Percentiles rank a stretch among this genome's conserved stretches.
Evolutionary conservation across 53 echinoderm and acorn worm genomes (phyloP).

Genomic region (Echinometra lucunter): DNA sequence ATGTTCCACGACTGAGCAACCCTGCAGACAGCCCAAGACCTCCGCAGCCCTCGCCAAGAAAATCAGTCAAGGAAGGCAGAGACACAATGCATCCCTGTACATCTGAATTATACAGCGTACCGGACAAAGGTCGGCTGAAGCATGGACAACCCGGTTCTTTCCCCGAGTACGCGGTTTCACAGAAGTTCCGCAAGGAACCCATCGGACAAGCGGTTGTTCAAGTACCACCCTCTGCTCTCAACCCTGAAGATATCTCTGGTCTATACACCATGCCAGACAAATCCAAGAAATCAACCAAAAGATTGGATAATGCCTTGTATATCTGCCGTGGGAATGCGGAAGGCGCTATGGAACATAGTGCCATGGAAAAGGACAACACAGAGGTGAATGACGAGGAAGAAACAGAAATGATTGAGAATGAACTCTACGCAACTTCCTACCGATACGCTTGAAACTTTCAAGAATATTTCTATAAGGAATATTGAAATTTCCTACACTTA

Average conservation of each 20-base stretch:
- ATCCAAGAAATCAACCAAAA: not conserved
- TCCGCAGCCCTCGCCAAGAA: not conserved
- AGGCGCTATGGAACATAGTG: not conserved
- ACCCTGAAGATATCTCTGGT: not conserved
- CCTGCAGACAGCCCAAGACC: not conserved
- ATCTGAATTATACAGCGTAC: not conserved
- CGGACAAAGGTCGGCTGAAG: not conserved
- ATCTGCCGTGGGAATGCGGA: not conserved
- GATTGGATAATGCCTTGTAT: not conserved
- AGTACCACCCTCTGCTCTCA: not conserved
- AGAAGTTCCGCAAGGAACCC: conserved; percentile 7
- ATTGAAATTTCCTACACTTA: too few species aligned
- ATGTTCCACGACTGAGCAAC: not conserved
- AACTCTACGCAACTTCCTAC: not conserved
- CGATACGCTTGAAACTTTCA: not conserved
- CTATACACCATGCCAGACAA: conserved; percentile 15
- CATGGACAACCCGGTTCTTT: not conserved
- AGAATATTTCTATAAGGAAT: too few species aligned
- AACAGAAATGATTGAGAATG: conserved; percentile 16
- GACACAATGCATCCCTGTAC: not conserved
- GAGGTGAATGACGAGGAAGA: not conserved
- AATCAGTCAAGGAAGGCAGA: not conserved
- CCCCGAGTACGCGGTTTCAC: conserved; percentile 27
- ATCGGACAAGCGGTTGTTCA: not conserved
- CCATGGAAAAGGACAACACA: not conserved